These are phyloP conservation scores for Buathra laborator DNA, from an alignment of 2,888 invertebrate species.

Conservation along the genomic window DNA sequence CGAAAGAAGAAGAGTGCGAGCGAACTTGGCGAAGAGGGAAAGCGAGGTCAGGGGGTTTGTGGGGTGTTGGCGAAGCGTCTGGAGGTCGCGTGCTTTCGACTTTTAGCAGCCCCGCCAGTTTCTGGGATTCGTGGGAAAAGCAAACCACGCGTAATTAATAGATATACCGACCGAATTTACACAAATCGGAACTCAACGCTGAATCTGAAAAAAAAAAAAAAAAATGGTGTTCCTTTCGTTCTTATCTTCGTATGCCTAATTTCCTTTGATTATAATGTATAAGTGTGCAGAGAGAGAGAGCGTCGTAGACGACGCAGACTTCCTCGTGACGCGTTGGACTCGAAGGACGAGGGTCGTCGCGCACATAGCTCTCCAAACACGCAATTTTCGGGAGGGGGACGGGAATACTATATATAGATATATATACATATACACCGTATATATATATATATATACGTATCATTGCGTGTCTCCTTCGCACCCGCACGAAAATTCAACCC, in stretches of 20 bases:
- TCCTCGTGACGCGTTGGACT: conserved; percentile 27
- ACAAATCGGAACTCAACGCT: background rate
- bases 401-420: background rate
- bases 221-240: background rate
- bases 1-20: conserved; percentile 24
- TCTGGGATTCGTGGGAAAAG: conserved; percentile 6
- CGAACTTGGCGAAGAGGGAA: conserved; percentile 63
- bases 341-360: conserved; percentile 40
- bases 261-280: too few species aligned
- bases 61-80: conserved; percentile 65
- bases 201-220: background rate
- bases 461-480: conserved; percentile 14
- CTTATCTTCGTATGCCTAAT: too few species aligned
- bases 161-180: background rate
- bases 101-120: conserved; percentile 36
- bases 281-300: too few species aligned
- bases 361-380: conserved; percentile 34
- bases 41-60: conserved; percentile 66
- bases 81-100: conserved; percentile 60
- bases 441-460: background rate
- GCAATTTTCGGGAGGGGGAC: conserved; percentile 51
- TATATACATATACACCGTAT: background rate
- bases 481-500: conserved; percentile 11
- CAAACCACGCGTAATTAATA: conserved; percentile 6
- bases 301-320: conserved; percentile 13